Evolutionary conservation across 2,888 invertebrate genomes (phyloP), one percentile per base, ranked within the genome.

Genomic region (Panzeria rudis): DNA sequence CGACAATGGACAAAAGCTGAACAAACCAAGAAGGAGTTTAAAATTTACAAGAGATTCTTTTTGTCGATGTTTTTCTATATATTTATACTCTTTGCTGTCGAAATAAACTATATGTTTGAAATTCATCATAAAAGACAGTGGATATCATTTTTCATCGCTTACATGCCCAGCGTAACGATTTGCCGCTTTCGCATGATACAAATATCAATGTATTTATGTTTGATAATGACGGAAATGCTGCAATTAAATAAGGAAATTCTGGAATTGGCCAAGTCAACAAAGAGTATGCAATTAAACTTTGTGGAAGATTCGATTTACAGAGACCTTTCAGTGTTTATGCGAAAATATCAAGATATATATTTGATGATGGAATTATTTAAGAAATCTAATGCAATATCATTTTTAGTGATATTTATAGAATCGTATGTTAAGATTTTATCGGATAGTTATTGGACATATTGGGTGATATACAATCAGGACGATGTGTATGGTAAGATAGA

Each of bases 371-470:
- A 75, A 0, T 20, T 84, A 6, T 50, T 87, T 35, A 87, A 86
- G 35, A 56, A 80, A 47, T 44, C 82, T 1, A 83, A 64, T 32
- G 66, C 68, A 0, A 75, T 76, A 9, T 87, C 87, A 0, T 47
- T 85, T n/a, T 62, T 86, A 64, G 56, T 71, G 8, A 86, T 80
- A 44, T 87, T 83, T 68, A 47, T 87, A 3, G 77, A 68, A 15
- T 82, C 87, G 0, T 87, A 86, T 73, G 54, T 85, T 0, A 87
- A 86, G 54, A 86, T 86, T 20, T 35, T 88, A 35, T 86, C 86
- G 9, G 87, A 87, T 61, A 87, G 86, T 69, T 88, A 88, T 81
- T 88, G 88, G 88, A 20, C 80, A 0, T 87, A 87, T 69, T 87
- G 87, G 87, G 82, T 88, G 54, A 64, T 86, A 32, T 87, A 86